A percentile compares a stretch with the other conserved stretches of the same genome.
Evolutionary conservation across 2,797 vertebrate genomes (phyloP).

Genomic region (Luscinia megarhynchos): DNA sequence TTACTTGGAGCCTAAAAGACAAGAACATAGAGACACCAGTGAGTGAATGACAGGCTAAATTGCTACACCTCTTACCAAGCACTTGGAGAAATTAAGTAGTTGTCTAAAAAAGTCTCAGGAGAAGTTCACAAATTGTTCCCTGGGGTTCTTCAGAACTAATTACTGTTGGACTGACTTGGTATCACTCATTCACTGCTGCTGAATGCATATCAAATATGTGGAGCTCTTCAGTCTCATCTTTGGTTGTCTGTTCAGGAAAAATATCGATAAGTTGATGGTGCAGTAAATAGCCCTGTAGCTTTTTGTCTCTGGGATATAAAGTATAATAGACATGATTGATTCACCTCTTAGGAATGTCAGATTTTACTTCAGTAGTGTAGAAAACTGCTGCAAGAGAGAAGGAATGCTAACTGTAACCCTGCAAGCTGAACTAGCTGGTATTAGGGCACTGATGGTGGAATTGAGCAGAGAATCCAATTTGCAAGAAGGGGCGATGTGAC

Average conservation of each 20-base stretch:
- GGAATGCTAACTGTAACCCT: not conserved
- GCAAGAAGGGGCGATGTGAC: not conserved
- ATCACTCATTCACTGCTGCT: not conserved
- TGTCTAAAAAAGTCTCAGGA: not conserved
- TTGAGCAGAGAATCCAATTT: not conserved
- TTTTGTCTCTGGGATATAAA: not conserved
- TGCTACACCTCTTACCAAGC: not conserved
- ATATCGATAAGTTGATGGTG: constrained; percentile 1
- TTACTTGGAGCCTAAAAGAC: not conserved
- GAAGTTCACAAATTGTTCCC: constrained; percentile 6
- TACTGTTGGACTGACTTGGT: not conserved
- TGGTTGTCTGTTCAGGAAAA: not conserved
- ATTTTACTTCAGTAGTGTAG: not conserved
- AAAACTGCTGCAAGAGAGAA: not conserved
- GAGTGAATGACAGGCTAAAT: not conserved
- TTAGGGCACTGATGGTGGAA: not conserved
- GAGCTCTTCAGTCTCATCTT: not conserved
- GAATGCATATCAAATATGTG: not conserved
- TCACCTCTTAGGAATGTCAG: not conserved
- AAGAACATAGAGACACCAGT: not conserved
- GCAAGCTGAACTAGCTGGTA: not conserved
- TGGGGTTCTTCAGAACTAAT: not conserved
- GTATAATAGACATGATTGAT: not conserved
- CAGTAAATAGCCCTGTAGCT: constrained; percentile 2
- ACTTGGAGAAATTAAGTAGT: not conserved